Evolutionary conservation across 2,888 invertebrate genomes (phyloP).

Genomic region (Antitype chi): DNA sequence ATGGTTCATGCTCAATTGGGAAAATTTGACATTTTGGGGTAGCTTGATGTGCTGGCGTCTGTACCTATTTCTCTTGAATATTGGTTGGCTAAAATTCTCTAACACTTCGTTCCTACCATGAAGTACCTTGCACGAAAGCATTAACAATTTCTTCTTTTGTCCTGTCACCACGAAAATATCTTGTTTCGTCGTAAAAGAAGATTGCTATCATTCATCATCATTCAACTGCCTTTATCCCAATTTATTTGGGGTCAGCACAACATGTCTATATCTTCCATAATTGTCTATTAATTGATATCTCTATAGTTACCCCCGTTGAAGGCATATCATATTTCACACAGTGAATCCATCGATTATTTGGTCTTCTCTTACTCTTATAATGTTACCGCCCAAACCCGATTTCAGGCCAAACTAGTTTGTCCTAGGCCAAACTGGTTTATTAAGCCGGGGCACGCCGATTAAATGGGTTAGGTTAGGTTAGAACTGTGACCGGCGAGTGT

Average conservation of each 20-base stretch:
- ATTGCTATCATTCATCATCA: background rate
- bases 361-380: background rate
- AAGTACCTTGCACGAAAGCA: too few species aligned
- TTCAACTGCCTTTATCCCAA: background rate
- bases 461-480: too few species aligned
- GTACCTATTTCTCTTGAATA: background rate
- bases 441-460: too few species aligned
- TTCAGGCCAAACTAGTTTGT: too few species aligned
- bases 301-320: background rate
- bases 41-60: too few species aligned
- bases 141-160: background rate
- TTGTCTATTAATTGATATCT: background rate
- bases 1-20: too few species aligned
- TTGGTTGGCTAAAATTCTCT: background rate
- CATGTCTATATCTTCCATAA: background rate
- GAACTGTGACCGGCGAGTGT: too few species aligned
- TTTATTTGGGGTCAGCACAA: background rate
- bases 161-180: background rate
- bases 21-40: too few species aligned
- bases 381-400: too few species aligned
- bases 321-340: background rate
- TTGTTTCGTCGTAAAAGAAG: background rate
- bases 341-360: background rate
- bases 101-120: background rate
- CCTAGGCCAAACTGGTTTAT: too few species aligned